phyloP scores from a whole-genome alignment of 2,888 invertebrate species.

The Oegoconia quadripuncta region DNA sequence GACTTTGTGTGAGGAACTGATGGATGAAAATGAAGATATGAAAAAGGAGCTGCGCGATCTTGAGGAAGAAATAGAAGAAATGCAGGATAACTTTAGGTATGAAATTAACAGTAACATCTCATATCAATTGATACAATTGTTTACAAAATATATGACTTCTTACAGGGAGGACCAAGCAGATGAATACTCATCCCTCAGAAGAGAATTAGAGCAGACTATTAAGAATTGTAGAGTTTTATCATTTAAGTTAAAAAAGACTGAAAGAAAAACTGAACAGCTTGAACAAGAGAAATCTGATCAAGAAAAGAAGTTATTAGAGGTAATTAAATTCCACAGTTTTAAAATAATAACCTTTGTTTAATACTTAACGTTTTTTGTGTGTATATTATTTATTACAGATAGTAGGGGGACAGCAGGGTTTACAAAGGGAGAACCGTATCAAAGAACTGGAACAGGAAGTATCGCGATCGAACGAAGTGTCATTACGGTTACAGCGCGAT shows the following conservation, averaged over 20 bases:
- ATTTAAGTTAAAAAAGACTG: conserved; percentile 97
- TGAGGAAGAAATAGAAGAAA: conserved; percentile 98
- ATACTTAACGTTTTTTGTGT: neutral
- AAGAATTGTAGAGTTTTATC: conserved; percentile 99
- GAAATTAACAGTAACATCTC: too few relatives aligned
- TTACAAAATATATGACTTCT: too few relatives aligned
- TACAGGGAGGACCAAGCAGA: conserved; percentile 96
- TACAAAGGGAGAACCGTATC: conserved; percentile 83
- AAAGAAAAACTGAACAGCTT: conserved; percentile 91
- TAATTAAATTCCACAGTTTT: conserved; percentile 20
- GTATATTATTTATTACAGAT: conserved; percentile 38
- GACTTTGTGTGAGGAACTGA: conserved; percentile 93
- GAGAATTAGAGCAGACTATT: conserved; percentile 96
- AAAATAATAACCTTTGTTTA: too few relatives aligned
- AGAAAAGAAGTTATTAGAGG: conserved; percentile 82
- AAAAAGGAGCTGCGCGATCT: conserved; percentile 95
- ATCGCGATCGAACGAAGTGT: conserved; percentile 87
- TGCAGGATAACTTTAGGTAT: conserved; percentile 96
- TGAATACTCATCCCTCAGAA: conserved; percentile 95
- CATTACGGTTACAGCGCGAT: conserved; percentile 83
- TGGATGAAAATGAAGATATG: conserved; percentile 97
- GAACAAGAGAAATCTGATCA: conserved; percentile 90
- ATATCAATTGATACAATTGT: too few relatives aligned
- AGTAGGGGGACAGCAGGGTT: conserved; percentile 79
- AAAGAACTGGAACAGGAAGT: conserved; percentile 93